Conservation (phyloP, 2,797 vertebrate species). For the Chiroxiphia lanceolata region DNA sequence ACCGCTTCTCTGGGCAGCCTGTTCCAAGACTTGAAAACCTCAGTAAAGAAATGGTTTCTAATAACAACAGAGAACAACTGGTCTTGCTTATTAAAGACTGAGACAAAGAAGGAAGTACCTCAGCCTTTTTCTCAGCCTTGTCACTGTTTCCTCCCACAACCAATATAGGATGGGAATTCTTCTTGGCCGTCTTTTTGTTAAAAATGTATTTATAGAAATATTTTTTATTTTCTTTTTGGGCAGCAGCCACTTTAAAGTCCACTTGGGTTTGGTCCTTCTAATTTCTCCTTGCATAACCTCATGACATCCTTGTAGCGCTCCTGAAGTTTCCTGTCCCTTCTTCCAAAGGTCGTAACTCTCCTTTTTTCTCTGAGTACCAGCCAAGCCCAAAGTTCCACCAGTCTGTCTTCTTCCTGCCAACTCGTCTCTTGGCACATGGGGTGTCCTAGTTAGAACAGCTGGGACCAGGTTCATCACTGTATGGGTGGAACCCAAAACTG, state of each 20-base stretch:
- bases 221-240: not conserved
- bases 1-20: not conserved
- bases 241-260: not conserved
- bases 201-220: not conserved
- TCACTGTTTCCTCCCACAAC: not conserved
- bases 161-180: not conserved
- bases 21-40: not conserved
- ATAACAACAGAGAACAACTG: not conserved
- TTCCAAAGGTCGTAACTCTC: not conserved
- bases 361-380: not conserved
- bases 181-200: not conserved
- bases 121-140: not conserved
- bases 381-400: not conserved
- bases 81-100: not conserved
- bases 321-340: not conserved
- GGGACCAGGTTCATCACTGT: no score
- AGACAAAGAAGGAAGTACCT: not conserved
- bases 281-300: not conserved
- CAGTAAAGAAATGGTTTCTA: not conserved
- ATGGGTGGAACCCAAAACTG: no score
- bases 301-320: not conserved
- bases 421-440: not conserved
- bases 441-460: no score
- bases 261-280: not conserved
- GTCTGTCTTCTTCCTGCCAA: fast-evolving